Evolutionary conservation across 2,888 invertebrate species (phyloP), one percentile per base, ranked within the genome.

Genomic region (Melolontha melolontha): DNA sequence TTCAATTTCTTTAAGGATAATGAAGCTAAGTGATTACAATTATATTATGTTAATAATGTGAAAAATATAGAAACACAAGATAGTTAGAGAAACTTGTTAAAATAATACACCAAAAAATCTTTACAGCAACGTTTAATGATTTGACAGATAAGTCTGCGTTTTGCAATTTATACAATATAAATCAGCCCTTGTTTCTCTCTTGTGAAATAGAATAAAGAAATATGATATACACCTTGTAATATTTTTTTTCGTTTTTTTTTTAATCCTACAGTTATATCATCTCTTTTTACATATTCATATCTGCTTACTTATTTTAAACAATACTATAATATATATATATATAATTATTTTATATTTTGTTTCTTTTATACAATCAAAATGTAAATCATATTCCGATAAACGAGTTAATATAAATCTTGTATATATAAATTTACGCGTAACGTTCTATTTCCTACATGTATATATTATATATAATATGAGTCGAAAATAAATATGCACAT

Each of bases 161-260:
- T 68, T 71, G 70, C 71, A 71, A 72, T 72, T 77, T 76, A 79
- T 77, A 79, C 75, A 77, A 78, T 78, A 79, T 80, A 80, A 79
- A 80, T 81, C 81, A 81, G 81, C 82, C 81, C 81, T 81, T 81
- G 75, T 79, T 80, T 81, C 81, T 81, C 81, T 81, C 81, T 76
- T 81, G 77, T 80, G 77, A 79, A 80, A 77, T 75, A 75, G 79
- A 78, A 77, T 77, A 79, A 79, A 77, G 79, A 80, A 80, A 80
- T 79, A 80, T 79, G 79, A 81, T 77, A 74, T 78, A 79, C 78
- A 79, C 57, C 34, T 42, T 10, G 54, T 52, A 50, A 54, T 52
- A 39, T 54, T 11, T 17, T 14, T 47, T 47, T 47, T 47, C 14
- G 10, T 4, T 14, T 47, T 47, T 47, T 47, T 47, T 14, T 65